Evolutionary conservation across 2,888 invertebrate species (phyloP), one percentile per base, ranked within the genome.

Genomic region (Drosophila neutralis): DNA sequence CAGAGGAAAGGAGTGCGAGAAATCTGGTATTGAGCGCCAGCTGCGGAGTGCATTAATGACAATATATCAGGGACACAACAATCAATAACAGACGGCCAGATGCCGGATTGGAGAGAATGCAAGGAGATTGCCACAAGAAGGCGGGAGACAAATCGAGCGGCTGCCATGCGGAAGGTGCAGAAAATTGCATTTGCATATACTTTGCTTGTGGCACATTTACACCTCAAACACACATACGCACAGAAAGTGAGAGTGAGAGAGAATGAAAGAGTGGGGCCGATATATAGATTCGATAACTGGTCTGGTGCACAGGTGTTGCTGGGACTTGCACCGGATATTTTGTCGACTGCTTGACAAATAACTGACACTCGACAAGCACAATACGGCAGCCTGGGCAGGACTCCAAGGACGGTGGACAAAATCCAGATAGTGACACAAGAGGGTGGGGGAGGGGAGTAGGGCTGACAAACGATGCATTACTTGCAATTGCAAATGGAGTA

Each of bases 121-220:
- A 27, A 67, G 61, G 40, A 57, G 54, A 52, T 61, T 64, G 60
- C 51, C 63, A 59, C 45, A 63, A 53, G 63, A 27, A 38, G 36
- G 38, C 35, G 24, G 18, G 42, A 83, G 76, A 87, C 77, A 85
- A 89, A 86, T 80, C 73, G 78, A 75, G 60, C 67, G 71, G 40
- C 71, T 80, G 83, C 69, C 86, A 84, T 83, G 88, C 86, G 78
- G 78, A 84, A 88, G 86, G 77, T 87, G 83, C 78, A 80, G 88
- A 87, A 85, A 85, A 89, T 87, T 87, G 87, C 85, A 85, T 89
- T 85, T 85, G 78, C 85, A 85, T 89, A 70, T 58, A 82, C 80
- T 76, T 56, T 36, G 76, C 87, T 61, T 51, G 53, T 71, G 82
- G 78, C 89, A 74, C 68, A 73, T 80, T 78, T 82, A 82, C 79